Conservation (phyloP, 2,797 vertebrate genomes). For the Petrocephalus schoutedeni region DNA sequence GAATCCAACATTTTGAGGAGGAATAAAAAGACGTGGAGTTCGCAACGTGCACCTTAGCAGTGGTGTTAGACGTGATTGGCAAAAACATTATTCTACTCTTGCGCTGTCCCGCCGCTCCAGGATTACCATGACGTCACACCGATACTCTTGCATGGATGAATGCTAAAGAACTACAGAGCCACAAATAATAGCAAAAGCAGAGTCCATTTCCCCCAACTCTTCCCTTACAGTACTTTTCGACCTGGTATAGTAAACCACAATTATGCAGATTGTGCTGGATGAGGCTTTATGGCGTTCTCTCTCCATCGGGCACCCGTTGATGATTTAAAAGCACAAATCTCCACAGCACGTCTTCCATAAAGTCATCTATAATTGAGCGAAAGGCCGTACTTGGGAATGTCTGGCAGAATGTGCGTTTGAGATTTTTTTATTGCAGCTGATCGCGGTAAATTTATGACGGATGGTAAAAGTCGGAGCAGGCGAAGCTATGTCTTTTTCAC, state of each 20-base stretch:
- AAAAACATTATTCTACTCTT: slow-evolving; percentile 72
- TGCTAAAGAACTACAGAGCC: slow-evolving; percentile 84
- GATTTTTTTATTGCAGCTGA: slow-evolving; percentile 80
- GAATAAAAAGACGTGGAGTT: not conserved
- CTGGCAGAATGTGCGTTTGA: slow-evolving; percentile 77
- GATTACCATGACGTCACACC: slow-evolving; percentile 94
- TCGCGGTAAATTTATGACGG: slow-evolving; percentile 76
- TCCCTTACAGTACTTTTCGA: slow-evolving; percentile 72
- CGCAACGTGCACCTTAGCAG: slow-evolving; percentile 62
- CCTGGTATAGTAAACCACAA: slow-evolving; percentile 73
- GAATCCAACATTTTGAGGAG: not conserved
- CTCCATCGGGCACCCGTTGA: slow-evolving; percentile 35
- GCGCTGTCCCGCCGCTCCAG: slow-evolving; percentile 75
- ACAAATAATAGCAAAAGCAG: slow-evolving; percentile 86
- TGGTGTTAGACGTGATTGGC: slow-evolving; percentile 73
- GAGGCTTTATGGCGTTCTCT: slow-evolving; percentile 69
- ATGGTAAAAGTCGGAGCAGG: slow-evolving; percentile 78
- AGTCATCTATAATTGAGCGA: slow-evolving; percentile 83
- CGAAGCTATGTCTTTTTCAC: slow-evolving; percentile 88
- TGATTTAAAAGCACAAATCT: not conserved
- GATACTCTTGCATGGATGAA: slow-evolving; percentile 82
- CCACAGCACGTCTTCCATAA: slow-evolving; percentile 67
- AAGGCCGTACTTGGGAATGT: slow-evolving; percentile 78
- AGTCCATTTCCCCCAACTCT: slow-evolving; percentile 80
- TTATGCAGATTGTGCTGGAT: slow-evolving; percentile 65